Evolutionary conservation across 1,140 invertebrate genomes (phyloP).

Genomic region (Melanaphis sacchari): DNA sequence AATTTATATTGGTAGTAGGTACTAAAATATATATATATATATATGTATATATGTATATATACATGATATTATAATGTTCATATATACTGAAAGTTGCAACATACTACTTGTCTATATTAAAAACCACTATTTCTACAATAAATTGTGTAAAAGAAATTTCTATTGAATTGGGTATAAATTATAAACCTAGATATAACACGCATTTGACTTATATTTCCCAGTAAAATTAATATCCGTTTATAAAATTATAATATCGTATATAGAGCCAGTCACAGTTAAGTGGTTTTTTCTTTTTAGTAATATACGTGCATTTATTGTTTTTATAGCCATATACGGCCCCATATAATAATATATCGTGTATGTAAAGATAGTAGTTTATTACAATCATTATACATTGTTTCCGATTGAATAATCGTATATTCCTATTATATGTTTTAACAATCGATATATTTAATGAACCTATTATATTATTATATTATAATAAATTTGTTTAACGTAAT

Average conservation of each 20-base stretch:
- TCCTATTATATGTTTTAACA: background rate
- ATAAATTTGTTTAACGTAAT: background rate
- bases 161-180: background rate
- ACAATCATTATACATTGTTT: background rate
- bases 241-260: background rate
- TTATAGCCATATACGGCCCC: background rate
- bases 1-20: no score
- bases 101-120: background rate
- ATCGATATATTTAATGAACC: background rate
- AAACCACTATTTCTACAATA: background rate
- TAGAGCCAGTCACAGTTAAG: background rate
- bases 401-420: background rate
- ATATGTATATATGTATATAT: background rate
- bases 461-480: background rate
- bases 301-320: background rate
- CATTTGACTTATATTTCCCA: background rate
- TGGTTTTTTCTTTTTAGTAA: background rate
- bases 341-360: background rate
- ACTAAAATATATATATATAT: background rate
- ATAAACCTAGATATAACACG: background rate
- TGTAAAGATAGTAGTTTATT: background rate
- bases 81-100: background rate
- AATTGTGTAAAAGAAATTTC: background rate
- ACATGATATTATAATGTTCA: background rate
- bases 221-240: background rate